Conservation (phyloP, 2,888 invertebrate genomes). For the Belgica antarctica region DNA sequence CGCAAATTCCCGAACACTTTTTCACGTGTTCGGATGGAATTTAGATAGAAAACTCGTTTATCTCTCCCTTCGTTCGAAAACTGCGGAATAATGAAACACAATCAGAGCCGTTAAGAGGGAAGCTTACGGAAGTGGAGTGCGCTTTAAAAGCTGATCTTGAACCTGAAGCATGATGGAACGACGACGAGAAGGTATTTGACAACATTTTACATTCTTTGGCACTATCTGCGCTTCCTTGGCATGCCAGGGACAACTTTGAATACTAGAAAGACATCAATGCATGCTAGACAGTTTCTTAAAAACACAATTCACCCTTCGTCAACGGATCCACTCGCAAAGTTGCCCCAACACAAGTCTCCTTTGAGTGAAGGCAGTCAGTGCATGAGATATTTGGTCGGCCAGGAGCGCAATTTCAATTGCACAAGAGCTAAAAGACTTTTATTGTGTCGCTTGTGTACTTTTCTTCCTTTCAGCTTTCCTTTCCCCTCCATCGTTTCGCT, state of each 20-base stretch:
- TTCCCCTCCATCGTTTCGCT: too few relatives aligned
- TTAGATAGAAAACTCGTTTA: constrained; percentile 17
- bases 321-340: too few relatives aligned
- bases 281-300: too few relatives aligned
- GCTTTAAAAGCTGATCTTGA: background rate
- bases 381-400: background rate
- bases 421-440: background rate
- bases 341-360: too few relatives aligned
- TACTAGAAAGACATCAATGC: background rate
- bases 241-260: too few relatives aligned
- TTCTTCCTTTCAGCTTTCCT: background rate
- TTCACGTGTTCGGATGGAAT: too few relatives aligned
- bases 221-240: too few relatives aligned
- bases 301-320: too few relatives aligned
- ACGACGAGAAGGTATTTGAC: too few relatives aligned
- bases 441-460: constrained; percentile 15
- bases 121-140: background rate
- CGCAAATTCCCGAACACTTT: background rate
- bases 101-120: background rate
- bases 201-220: too few relatives aligned
- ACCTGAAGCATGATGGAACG: background rate
- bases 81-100: background rate
- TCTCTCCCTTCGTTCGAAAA: constrained; percentile 13
- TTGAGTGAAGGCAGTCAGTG: too few relatives aligned
- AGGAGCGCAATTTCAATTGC: constrained; percentile 37